Base-by-base conservation (phyloP, 2,888 invertebrate genomes). In the Meteorus cinctellus region DNA sequence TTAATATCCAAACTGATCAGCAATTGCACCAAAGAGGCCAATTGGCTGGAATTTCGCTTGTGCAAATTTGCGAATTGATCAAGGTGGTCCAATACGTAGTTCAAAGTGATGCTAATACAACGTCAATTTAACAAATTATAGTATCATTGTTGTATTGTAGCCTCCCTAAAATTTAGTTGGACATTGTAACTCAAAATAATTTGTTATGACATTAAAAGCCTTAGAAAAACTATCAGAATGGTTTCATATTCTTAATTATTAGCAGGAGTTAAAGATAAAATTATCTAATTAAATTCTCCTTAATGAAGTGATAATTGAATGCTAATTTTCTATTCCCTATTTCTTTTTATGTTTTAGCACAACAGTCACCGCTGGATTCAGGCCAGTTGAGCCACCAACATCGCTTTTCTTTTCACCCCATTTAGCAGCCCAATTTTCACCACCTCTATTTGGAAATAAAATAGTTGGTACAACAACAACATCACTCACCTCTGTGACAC, bases 321-420 rank as follows among this genome's bases (percentile, higher is more conserved):
- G 2, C n/a, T 48, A 16, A 48, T 41, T 41, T 41, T 41, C 8
- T 1, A 41, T 8, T 41, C 8, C 12, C 41, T 41, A 8, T 41
- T 41, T 41, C 41, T 60, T 19, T 51, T 10, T n/a, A 12, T 76
- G 41, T 62, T 76, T n/a, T 84, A 91, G 92, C 78, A 92, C 92
- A 79, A 92, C 93, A 87, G 88, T 93, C 78, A 92, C 94, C 16
- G 93, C 91, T 19, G 91, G 91, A 60, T 89, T 89, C 84, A 87
- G 89, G 82, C 89, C 89, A 27, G 86, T 89, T 41, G 89, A 89
- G 73, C 84, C 87, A 70, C 91, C 93, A 76, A 94, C 95, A 75
- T 95, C 96, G 16, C 91, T 96, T 77, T 96, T 96, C 91, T 93
- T 96, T 87, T 95, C 96, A 70, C 95, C 96, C 16, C 96, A 96